A percentile compares a stretch with the other conserved stretches of the same genome.
Conservation (phyloP, 2,797 vertebrate species). For the Microchirus variegatus region DNA sequence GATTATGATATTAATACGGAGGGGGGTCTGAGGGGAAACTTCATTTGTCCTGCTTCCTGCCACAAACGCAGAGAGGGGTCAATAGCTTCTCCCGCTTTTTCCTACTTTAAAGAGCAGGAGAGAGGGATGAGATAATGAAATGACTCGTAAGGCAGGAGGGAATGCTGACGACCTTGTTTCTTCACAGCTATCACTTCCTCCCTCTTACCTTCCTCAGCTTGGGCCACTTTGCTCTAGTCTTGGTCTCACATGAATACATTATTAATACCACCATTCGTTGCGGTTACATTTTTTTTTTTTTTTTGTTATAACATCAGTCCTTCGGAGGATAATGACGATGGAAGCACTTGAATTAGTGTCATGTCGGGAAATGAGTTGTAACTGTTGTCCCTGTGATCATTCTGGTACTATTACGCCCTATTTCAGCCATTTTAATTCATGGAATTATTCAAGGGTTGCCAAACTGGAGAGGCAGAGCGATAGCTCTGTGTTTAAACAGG, state of each 20-base stretch:
- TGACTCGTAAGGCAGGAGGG: constrained; percentile 80
- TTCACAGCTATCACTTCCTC: constrained; percentile 75
- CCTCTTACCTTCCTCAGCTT: constrained; percentile 63
- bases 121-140: constrained; percentile 81
- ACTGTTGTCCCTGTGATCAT: constrained; percentile 73
- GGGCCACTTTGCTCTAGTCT: constrained; percentile 61
- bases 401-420: constrained; percentile 64
- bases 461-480: constrained; percentile 70
- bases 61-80: constrained; percentile 79
- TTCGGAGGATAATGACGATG: constrained; percentile 76
- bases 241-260: constrained; percentile 78
- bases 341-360: constrained; percentile 76
- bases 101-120: constrained; percentile 70
- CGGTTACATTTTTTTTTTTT: constrained; percentile 71
- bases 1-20: constrained; percentile 85
- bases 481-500: constrained; percentile 60
- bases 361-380: constrained; percentile 70
- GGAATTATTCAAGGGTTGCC: constrained; percentile 64
- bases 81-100: constrained; percentile 76
- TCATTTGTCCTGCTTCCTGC: constrained; percentile 80
- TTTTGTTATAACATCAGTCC: constrained; percentile 71
- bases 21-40: constrained; percentile 77
- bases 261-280: constrained; percentile 76
- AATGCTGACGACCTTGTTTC: constrained; percentile 83
- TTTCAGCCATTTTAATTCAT: constrained; percentile 72